Evolutionary conservation across 2,888 invertebrate genomes (phyloP).

Genomic region (Clostera curtula): DNA sequence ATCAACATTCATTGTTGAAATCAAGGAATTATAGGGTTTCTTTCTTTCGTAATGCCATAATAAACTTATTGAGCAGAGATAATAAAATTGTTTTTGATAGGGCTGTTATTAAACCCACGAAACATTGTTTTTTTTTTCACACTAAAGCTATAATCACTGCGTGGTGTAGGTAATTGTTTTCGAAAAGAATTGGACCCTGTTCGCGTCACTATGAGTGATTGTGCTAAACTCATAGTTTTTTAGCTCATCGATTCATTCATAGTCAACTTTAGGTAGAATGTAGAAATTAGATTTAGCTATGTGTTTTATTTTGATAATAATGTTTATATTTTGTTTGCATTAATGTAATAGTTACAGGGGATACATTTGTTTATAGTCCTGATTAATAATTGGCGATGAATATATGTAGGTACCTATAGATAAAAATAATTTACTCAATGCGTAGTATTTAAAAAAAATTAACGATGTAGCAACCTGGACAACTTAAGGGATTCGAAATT

Average conservation of each 20-base stretch:
- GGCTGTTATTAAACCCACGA: no score
- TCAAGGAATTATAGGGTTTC: no score
- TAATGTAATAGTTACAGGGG: conserved; percentile 33
- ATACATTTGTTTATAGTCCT: conserved; percentile 22
- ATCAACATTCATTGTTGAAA: no score
- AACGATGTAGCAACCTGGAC: no score
- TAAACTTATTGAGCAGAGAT: no score
- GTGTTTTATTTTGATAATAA: conserved; percentile 34
- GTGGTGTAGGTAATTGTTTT: conserved; percentile 21
- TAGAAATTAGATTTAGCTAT: conserved; percentile 24
- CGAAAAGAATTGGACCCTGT: conserved; percentile 37
- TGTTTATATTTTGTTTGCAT: conserved; percentile 27
- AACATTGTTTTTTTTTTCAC: no score
- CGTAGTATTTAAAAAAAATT: no score
- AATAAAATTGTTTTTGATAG: no score
- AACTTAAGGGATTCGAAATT: no score
- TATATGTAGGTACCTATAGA: no score
- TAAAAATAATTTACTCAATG: no score
- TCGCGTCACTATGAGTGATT: conserved; percentile 71
- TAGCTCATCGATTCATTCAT: conserved; percentile 55
- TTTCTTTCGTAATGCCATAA: no score
- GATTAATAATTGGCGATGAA: conserved; percentile 7
- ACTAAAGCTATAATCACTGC: conserved; percentile 1
- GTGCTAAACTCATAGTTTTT: conserved; percentile 73
- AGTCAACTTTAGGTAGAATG: conserved; percentile 51